Evolutionary conservation across 53 echinoderm and acorn worm species (phyloP), one percentile per base, ranked within the genome.

Genomic region (Mesocentrotus franciscanus): DNA sequence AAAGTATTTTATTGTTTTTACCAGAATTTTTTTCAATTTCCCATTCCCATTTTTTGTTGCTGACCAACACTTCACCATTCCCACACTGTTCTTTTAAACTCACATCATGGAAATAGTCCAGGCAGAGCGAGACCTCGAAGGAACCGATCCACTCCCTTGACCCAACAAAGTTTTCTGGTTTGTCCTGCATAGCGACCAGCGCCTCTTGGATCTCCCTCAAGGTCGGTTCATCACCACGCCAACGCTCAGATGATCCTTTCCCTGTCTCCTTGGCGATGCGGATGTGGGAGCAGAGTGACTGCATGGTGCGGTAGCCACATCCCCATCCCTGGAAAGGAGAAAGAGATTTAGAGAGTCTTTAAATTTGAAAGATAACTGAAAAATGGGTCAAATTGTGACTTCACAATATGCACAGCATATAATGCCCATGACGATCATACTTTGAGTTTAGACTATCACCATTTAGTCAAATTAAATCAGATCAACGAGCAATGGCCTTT

Each of bases 111-210:
- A 81, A 81, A 20, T 39, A 81, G 9, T 81, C 81, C 42, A 81
- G 81, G 36, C 81, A 81, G 1, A 81, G 42, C 0, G 81, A 81
- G 93, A 99, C 97, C 85, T 99, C 99, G 42, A 99, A 96, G 26
- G 99, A 99, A 2, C 99, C 99, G 29, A 99, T 99, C 99, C 99
- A 99, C 89, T 99, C 96, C 83, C 90, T 96, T 34, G 97, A 96
- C 14, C 99, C 98, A 9, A 99, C 97, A 96, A 99, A 99, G 32
- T 97, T 97, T 15, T 96, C 96, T 24, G 97, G 96, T 94, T 99
- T 99, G 90, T 99, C 99, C 5, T 95, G 95, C 22, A 98, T 98
- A 58, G 97, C 97, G 26, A 98, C 99, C 85, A 99, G 83, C 0
- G 97, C 96, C 96, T 99, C 97, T 72, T 99, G 99, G 58, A 99